These are phyloP conservation scores for Yponomeuta malinellus DNA, from an alignment of 2,888 invertebrate genomes.

Conservation along the genomic window DNA sequence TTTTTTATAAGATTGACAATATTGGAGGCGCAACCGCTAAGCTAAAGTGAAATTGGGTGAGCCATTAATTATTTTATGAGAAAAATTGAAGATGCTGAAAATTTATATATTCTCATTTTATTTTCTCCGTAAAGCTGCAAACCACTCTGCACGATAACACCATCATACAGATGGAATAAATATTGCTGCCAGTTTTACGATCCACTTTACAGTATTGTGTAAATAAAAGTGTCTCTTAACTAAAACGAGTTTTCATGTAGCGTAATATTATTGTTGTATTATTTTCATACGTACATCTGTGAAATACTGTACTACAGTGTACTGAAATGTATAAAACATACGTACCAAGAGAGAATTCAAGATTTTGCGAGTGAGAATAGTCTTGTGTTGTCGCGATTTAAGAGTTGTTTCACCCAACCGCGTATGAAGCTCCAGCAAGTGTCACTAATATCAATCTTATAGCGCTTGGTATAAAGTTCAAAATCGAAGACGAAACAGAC, in stretches of 20 bases:
- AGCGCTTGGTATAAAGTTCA: not conserved
- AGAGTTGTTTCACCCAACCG: not conserved
- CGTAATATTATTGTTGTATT: not conserved
- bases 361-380: not conserved
- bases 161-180: not conserved
- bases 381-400: not conserved
- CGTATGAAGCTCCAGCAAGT: not conserved
- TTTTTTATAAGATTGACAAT: too few species aligned
- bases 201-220: not conserved
- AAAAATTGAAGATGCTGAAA: not conserved
- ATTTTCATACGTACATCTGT: not conserved
- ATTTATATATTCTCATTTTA: not conserved
- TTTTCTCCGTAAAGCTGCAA: not conserved
- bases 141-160: not conserved
- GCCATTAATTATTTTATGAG: too few species aligned
- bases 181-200: not conserved
- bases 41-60: too few species aligned
- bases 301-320: not conserved
- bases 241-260: conserved; percentile 3
- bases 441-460: not conserved
- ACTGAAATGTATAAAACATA: not conserved
- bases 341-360: not conserved
- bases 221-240: conserved; percentile 3
- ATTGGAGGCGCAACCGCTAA: too few species aligned
- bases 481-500: not conserved